Percentiles rank a stretch among this genome's conserved stretches.
Evolutionary conservation across 2,888 invertebrate species (phyloP).

Genomic region (Plusia festucae): DNA sequence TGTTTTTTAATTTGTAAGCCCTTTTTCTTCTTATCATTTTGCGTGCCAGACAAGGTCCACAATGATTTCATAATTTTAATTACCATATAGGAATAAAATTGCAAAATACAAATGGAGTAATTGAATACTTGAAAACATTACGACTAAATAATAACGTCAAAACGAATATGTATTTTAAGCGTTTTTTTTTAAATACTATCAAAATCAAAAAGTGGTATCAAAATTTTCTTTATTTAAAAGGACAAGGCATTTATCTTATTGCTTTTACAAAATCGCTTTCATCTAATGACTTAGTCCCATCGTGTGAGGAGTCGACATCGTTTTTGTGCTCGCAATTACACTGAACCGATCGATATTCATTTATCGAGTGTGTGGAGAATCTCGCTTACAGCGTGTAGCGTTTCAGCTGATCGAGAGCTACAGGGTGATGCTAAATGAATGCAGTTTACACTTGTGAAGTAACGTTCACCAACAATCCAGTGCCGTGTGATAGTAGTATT

Average conservation of each 20-base stretch:
- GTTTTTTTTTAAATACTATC: too few species aligned
- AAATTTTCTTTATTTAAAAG: too few species aligned
- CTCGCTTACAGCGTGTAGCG: conserved; percentile 44
- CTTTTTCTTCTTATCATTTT: too few species aligned
- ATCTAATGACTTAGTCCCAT: conserved; percentile 24
- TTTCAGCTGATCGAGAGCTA: conserved; percentile 43
- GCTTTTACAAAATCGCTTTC: conserved; percentile 34
- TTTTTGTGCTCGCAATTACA: conserved; percentile 66
- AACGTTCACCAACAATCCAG: not conserved
- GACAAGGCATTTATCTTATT: not conserved
- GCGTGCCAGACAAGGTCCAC: too few species aligned
- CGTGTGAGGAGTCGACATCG: conserved; percentile 51
- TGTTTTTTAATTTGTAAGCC: too few species aligned
- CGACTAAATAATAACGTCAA: too few species aligned
- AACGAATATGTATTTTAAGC: too few species aligned
- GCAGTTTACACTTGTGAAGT: not conserved
- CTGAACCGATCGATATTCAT: conserved; percentile 70
- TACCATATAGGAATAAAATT: too few species aligned
- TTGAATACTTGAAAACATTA: too few species aligned
- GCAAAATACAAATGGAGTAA: too few species aligned
- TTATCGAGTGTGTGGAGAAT: conserved; percentile 60
- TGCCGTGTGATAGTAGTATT: not conserved
- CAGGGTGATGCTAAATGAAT: conserved; percentile 26
- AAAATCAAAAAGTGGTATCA: too few species aligned
- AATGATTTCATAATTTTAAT: too few species aligned